phyloP scores from a whole-genome alignment of 1,140 invertebrate species.

The Rhopalosiphum maidis region DNA sequence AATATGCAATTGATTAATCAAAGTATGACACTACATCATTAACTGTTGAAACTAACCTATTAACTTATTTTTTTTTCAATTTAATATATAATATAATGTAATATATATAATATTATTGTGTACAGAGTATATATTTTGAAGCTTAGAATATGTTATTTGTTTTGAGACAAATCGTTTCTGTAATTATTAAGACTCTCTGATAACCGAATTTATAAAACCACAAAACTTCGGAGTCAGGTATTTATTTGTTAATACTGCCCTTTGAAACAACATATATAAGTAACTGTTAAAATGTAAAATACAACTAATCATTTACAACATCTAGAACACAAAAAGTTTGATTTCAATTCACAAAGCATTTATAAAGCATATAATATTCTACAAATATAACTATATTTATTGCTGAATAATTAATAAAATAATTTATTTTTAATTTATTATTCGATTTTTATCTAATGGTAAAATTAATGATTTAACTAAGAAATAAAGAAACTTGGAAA shows the following conservation, averaged over 20 bases:
- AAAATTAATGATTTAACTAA: neutral
- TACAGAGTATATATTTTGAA: neutral
- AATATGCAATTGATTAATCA: neutral
- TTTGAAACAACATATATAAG: neutral
- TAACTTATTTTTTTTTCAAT: neutral
- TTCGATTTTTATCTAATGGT: neutral
- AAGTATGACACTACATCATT: neutral
- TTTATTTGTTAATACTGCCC: neutral
- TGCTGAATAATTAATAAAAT: neutral
- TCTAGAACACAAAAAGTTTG: too few species aligned
- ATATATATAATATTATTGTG: neutral
- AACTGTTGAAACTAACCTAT: neutral
- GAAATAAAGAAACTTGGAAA: neutral
- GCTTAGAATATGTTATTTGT: neutral
- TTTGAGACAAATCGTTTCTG: neutral
- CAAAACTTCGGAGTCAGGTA: neutral
- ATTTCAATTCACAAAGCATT: neutral
- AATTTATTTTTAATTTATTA: neutral
- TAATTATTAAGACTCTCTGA: neutral
- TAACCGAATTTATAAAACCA: neutral
- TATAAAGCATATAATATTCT: neutral
- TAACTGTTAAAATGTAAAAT: neutral
- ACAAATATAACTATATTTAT: neutral
- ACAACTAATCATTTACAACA: neutral
- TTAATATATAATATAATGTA: neutral